phyloP scores from a whole-genome alignment of 2,797 vertebrate species.

The Coreius guichenoti region DNA sequence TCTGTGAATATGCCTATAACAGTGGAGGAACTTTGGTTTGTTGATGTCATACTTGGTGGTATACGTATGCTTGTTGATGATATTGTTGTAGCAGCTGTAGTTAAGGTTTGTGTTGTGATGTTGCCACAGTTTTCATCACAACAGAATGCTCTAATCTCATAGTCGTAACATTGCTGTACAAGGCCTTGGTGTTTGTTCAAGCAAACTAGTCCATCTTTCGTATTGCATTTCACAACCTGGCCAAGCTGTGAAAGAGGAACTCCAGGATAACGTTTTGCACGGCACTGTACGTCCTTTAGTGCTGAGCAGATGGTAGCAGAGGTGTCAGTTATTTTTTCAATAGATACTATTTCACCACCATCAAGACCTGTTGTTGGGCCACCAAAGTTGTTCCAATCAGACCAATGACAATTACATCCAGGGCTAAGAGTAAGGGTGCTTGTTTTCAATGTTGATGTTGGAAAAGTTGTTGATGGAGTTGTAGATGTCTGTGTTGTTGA shows the following conservation, averaged over 20 bases:
- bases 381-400: slow-evolving; percentile 51
- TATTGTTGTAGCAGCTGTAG: no score
- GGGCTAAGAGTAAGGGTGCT: not conserved
- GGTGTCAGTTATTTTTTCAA: slow-evolving; percentile 47
- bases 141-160: slow-evolving; percentile 42
- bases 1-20: rapidly evolving
- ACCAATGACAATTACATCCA: slow-evolving; percentile 1
- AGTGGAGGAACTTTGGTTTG: not conserved
- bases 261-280: slow-evolving; percentile 38
- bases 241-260: slow-evolving; percentile 27
- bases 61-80: not conserved
- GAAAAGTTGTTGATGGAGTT: not conserved
- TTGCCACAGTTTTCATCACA: slow-evolving; percentile 31
- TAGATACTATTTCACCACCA: slow-evolving; percentile 59
- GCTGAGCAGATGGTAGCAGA: slow-evolving; percentile 10
- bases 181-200: slow-evolving; percentile 45
- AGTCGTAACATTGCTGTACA: slow-evolving; percentile 31
- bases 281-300: slow-evolving; percentile 20
- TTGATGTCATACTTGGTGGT: not conserved
- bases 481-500: not conserved
- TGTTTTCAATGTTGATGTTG: not conserved
- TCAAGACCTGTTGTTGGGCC: slow-evolving; percentile 48
- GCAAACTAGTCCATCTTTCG: slow-evolving; percentile 17
- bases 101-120: no score
- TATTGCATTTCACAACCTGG: slow-evolving; percentile 28